Conservation (phyloP, 1,140 invertebrate species). For the Aleiodes sp. region DNA sequence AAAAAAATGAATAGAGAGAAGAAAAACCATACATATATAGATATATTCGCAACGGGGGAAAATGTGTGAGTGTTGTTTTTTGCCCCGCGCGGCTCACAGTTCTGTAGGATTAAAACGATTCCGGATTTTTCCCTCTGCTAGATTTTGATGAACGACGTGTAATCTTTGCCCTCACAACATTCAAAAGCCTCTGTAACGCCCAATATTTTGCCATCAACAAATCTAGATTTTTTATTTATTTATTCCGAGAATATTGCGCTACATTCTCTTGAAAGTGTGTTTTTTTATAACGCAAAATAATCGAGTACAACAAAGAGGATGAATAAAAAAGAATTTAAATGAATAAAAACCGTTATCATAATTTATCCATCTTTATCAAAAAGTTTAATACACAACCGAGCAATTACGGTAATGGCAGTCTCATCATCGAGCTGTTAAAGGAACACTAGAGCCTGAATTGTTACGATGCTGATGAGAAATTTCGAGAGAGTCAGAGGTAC, state of each 20-base stretch:
- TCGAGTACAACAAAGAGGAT: not conserved
- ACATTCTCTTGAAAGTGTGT: too few species aligned
- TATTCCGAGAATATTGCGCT: too few species aligned
- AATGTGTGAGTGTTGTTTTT: not conserved
- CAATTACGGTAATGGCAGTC: conserved; percentile 30
- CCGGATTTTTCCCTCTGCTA: not conserved
- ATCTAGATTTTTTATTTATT: conserved; percentile 13
- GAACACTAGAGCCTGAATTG: conserved; percentile 3
- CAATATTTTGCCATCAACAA: conserved; percentile 19
- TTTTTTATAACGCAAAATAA: not conserved
- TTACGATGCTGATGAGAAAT: conserved; percentile 27
- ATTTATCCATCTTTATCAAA: conserved; percentile 18
- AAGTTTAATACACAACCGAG: conserved; percentile 10
- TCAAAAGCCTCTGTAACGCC: not conserved
- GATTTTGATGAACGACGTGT: conserved; percentile 24
- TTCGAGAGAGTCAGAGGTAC: not conserved
- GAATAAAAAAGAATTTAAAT: not conserved
- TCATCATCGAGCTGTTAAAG: conserved; percentile 30
- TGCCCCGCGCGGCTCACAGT: not conserved
- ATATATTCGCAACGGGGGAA: not conserved
- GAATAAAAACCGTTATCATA: conserved; percentile 25
- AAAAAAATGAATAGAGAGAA: not conserved
- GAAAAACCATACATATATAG: too few species aligned
- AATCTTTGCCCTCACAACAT: conserved; percentile 6
- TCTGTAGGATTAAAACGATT: conserved; percentile 5